phyloP scores from a whole-genome alignment of 2,888 invertebrate genomes.

The Diadegma fenestrale region DNA sequence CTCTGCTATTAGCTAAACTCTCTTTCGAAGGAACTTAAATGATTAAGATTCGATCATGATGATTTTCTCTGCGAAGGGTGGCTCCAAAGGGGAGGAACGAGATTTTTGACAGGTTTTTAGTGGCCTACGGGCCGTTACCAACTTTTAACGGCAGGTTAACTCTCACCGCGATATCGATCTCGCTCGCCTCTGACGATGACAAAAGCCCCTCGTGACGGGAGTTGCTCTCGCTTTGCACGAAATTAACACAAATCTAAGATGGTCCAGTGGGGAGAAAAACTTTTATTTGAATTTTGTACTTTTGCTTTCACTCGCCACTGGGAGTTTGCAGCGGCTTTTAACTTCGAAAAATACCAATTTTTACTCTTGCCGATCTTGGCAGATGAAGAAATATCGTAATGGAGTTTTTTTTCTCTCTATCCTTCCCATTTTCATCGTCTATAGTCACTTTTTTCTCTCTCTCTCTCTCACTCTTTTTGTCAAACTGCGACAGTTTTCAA shows the following conservation, averaged over 20 bases:
- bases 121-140: conserved; percentile 39
- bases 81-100: conserved; percentile 23
- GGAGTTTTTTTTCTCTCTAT: not conserved
- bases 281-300: conserved; percentile 3
- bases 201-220: conserved; percentile 42
- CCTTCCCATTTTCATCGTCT: not conserved
- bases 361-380: not conserved
- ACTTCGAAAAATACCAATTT: conserved; percentile 5
- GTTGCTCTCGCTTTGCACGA: conserved; percentile 17
- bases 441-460: not conserved
- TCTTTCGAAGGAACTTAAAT: conserved; percentile 38
- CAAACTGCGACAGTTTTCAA: conserved; percentile 63
- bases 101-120: conserved; percentile 55
- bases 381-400: not conserved
- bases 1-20: conserved; percentile 54
- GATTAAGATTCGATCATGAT: conserved; percentile 68
- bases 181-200: conserved; percentile 53
- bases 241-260: conserved; percentile 56
- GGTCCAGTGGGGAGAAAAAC: conserved; percentile 2
- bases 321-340: not conserved
- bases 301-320: not conserved
- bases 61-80: conserved; percentile 30
- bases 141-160: conserved; percentile 80
- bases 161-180: conserved; percentile 75
- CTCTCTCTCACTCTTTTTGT: not conserved